phyloP scores from a whole-genome alignment of 2,113 vertebrate genomes.

The Sapajus apella region DNA sequence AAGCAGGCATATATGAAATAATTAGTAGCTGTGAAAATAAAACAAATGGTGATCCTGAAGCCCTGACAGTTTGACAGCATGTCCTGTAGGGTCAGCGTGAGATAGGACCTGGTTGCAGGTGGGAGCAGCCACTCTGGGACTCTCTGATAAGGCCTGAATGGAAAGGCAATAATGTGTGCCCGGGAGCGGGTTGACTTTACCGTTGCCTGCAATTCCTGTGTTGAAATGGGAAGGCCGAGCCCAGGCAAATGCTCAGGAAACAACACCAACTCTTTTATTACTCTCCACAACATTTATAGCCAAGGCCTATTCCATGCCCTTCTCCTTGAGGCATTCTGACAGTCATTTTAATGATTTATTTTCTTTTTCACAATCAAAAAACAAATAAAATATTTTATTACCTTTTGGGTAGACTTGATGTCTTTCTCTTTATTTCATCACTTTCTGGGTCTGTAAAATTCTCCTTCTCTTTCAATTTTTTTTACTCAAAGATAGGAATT shows the following conservation, averaged over 20 bases:
- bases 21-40: constrained; percentile 32
- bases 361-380: constrained; percentile 72
- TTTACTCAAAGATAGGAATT: constrained; percentile 53
- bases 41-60: background rate
- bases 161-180: background rate
- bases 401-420: constrained; percentile 62
- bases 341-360: constrained; percentile 76
- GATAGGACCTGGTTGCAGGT: background rate
- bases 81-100: background rate
- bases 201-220: background rate
- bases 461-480: constrained; percentile 54
- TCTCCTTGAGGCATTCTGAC: constrained; percentile 54
- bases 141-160: background rate
- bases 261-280: constrained; percentile 65
- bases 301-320: background rate
- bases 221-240: constrained; percentile 45
- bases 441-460: constrained; percentile 64
- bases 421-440: constrained; percentile 66
- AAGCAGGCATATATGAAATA: constrained; percentile 5
- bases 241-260: constrained; percentile 67
- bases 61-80: background rate
- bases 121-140: background rate
- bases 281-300: constrained; percentile 46
- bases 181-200: background rate
- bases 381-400: constrained; percentile 66